Evolutionary conservation across 2,113 vertebrate species (phyloP).

Genomic region (Thamnophis sirtalis): DNA sequence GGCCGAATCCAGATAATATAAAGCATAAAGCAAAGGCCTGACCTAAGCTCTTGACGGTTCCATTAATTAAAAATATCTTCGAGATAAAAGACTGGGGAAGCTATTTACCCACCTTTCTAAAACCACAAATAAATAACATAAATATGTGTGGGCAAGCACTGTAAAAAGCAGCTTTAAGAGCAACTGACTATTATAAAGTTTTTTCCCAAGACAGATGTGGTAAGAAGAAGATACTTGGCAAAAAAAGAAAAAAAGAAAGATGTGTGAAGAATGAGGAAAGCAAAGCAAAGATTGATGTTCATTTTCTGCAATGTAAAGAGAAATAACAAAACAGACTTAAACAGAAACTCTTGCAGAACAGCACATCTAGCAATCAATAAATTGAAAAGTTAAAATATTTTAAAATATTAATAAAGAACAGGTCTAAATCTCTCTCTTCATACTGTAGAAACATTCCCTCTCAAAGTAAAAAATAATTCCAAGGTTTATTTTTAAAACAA

Average conservation of each 20-base stretch:
- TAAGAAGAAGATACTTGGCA: background rate
- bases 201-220: background rate
- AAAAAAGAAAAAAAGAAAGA: background rate
- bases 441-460: background rate
- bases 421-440: background rate
- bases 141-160: background rate
- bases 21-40: background rate
- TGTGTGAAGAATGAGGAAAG: background rate
- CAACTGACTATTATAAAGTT: background rate
- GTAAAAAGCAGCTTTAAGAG: background rate
- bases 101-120: background rate
- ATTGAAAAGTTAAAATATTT: background rate
- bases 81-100: background rate
- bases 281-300: background rate
- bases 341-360: background rate
- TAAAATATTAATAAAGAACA: background rate
- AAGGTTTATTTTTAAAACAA: background rate
- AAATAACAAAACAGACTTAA: background rate
- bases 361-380: background rate
- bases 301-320: background rate
- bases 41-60: background rate
- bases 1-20: background rate
- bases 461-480: background rate
- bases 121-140: conserved; percentile 6
- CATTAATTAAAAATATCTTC: background rate